A percentile compares a stretch with the other conserved stretches of the same genome.
phyloP scores from a whole-genome alignment of 2,888 invertebrate genomes.

The Nomada lathburiana region DNA sequence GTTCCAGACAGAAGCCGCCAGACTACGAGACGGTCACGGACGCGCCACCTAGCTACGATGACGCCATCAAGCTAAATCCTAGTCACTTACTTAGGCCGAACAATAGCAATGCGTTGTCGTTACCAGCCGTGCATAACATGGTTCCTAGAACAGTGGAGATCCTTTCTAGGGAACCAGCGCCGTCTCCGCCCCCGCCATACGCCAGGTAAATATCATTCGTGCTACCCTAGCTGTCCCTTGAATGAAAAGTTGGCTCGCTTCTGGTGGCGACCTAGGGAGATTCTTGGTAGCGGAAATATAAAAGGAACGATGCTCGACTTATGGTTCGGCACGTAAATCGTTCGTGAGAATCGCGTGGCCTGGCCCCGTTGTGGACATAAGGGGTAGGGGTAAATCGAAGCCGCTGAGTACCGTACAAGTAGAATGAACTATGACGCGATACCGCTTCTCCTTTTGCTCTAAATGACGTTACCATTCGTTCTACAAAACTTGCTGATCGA shows the following conservation, averaged over 20 bases:
- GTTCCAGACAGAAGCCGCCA: constrained; percentile 89
- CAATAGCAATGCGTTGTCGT: constrained; percentile 66
- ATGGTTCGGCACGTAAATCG: neutral
- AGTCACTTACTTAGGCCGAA: constrained; percentile 84
- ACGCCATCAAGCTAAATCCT: constrained; percentile 90
- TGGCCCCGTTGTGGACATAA: neutral
- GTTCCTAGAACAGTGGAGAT: constrained; percentile 72
- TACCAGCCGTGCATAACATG: constrained; percentile 65
- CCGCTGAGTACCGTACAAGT: neutral
- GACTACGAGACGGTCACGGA: constrained; percentile 90
- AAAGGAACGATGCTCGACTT: neutral
- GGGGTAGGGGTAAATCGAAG: neutral
- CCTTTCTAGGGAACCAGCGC: constrained; percentile 72
- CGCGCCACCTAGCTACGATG: constrained; percentile 90
- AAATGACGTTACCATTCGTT: neutral
- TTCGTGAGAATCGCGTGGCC: neutral
- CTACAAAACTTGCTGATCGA: neutral
- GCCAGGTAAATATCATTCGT: constrained; percentile 75
- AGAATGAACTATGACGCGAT: constrained; percentile 19
- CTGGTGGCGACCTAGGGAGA: neutral
- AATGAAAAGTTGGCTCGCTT: neutral
- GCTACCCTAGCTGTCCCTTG: neutral
- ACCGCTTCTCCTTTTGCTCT: neutral
- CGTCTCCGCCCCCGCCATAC: constrained; percentile 81
- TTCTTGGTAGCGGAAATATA: neutral